phyloP scores from a whole-genome alignment of 2,888 invertebrate species.

The Mamestra brassicae region DNA sequence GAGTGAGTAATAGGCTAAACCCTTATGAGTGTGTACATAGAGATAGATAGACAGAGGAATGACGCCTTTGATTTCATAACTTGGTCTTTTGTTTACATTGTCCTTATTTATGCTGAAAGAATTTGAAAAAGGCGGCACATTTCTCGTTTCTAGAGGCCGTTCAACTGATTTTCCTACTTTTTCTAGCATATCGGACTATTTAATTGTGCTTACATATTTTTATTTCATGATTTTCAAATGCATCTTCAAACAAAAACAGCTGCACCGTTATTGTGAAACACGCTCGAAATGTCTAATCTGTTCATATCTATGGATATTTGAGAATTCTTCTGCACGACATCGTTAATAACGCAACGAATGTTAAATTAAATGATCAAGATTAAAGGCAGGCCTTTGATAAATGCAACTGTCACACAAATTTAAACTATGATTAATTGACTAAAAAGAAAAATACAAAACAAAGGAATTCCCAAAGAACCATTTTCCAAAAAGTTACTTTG shows the following conservation, averaged over 20 bases:
- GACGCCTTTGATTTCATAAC: slow-evolving; percentile 7
- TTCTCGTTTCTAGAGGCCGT: neutral
- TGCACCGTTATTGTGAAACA: no score
- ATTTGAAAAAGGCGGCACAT: neutral
- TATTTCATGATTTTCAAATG: no score
- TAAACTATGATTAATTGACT: neutral
- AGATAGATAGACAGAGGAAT: slow-evolving; percentile 15
- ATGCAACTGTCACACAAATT: no score
- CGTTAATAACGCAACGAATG: no score
- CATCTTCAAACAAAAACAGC: no score
- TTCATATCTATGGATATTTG: no score
- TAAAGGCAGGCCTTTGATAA: no score
- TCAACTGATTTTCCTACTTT: neutral
- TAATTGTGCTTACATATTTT: neutral
- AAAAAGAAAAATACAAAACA: neutral
- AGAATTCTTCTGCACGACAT: no score
- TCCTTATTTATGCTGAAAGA: neutral
- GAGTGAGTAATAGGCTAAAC: slow-evolving; percentile 41
- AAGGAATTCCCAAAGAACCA: slow-evolving; percentile 16
- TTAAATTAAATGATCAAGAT: no score
- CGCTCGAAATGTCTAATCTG: no score
- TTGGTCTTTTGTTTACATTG: neutral
- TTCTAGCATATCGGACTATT: neutral
- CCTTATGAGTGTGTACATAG: slow-evolving; percentile 10
- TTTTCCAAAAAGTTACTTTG: neutral